phyloP scores from a whole-genome alignment of 2,797 vertebrate genomes.

The Alcedo quadribrachys region DNA sequence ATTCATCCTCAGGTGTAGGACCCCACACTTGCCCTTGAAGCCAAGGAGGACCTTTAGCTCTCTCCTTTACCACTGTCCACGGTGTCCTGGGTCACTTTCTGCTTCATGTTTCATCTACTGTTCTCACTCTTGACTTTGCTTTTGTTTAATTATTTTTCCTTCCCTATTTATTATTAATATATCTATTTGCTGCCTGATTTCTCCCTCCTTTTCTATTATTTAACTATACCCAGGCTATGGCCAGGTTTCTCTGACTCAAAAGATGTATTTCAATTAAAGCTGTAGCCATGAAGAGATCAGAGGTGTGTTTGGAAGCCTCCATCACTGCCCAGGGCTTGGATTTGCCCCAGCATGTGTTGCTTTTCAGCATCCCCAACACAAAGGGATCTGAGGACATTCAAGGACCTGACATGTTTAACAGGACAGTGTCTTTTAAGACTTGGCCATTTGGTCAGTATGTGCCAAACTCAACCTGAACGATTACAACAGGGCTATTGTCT shows the following conservation, averaged over 20 bases:
- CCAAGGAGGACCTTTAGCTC: not conserved
- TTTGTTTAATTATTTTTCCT: not conserved
- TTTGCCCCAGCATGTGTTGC: accelerated
- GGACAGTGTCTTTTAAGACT: accelerated
- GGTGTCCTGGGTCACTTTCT: not conserved
- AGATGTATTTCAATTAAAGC: not conserved
- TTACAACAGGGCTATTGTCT: not conserved
- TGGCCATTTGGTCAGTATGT: not conserved
- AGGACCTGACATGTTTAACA: not conserved
- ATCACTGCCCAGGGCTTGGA: not conserved
- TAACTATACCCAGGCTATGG: accelerated
- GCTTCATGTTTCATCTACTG: not conserved
- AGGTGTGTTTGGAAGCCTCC: not conserved
- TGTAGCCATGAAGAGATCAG: not conserved
- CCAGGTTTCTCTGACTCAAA: not conserved
- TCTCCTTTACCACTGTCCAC: not conserved
- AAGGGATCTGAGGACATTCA: not conserved
- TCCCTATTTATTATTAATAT: not conserved
- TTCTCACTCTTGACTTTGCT: not conserved
- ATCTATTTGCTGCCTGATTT: not conserved
- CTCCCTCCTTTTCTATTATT: not conserved
- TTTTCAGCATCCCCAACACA: accelerated
- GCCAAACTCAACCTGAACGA: not conserved
- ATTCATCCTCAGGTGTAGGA: not conserved
- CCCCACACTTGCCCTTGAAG: not conserved